Evolutionary conservation across 2,797 vertebrate genomes (phyloP).

Genomic region (Oryzias sinensis): DNA sequence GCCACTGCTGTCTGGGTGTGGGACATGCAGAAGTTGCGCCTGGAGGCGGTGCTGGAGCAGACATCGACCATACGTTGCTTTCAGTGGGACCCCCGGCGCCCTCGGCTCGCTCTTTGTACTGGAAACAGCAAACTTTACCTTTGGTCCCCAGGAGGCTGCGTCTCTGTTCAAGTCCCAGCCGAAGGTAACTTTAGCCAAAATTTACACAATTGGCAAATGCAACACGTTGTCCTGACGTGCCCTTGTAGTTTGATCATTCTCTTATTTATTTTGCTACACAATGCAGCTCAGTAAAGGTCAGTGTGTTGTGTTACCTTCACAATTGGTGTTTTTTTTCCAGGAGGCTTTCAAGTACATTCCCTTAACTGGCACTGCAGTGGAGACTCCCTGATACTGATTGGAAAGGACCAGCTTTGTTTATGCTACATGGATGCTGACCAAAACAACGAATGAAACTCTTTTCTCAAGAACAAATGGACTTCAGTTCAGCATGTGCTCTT

Average conservation of each 20-base stretch:
- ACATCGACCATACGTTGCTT: slow-evolving; percentile 82
- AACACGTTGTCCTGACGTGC: background rate
- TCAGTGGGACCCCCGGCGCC: slow-evolving; percentile 88
- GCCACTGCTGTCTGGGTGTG: slow-evolving; percentile 90
- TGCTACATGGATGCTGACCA: slow-evolving; percentile 86
- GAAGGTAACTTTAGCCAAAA: slow-evolving; percentile 80
- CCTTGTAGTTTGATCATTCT: background rate
- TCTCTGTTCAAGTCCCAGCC: slow-evolving; percentile 85
- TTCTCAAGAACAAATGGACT: slow-evolving; percentile 2
- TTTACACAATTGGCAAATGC: background rate
- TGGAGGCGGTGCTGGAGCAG: slow-evolving; percentile 87
- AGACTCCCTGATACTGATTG: slow-evolving; percentile 82
- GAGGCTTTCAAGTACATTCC: slow-evolving; percentile 85
- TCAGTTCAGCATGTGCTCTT: background rate
- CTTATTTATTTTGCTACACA: background rate
- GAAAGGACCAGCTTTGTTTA: slow-evolving; percentile 91
- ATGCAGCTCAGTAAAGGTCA: background rate
- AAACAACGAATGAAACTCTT: slow-evolving; percentile 55
- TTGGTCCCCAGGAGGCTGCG: slow-evolving; percentile 88
- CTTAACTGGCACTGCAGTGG: slow-evolving; percentile 86
- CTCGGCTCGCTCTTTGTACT: slow-evolving; percentile 89
- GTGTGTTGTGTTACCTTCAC: background rate
- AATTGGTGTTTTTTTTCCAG: slow-evolving; percentile 61
- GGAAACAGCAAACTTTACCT: slow-evolving; percentile 85
- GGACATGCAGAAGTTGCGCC: slow-evolving; percentile 87